Evolutionary conservation across 2,113 vertebrate species (phyloP), one percentile per base, ranked within the genome.

Genomic region (Rhabdornis inornatus): DNA sequence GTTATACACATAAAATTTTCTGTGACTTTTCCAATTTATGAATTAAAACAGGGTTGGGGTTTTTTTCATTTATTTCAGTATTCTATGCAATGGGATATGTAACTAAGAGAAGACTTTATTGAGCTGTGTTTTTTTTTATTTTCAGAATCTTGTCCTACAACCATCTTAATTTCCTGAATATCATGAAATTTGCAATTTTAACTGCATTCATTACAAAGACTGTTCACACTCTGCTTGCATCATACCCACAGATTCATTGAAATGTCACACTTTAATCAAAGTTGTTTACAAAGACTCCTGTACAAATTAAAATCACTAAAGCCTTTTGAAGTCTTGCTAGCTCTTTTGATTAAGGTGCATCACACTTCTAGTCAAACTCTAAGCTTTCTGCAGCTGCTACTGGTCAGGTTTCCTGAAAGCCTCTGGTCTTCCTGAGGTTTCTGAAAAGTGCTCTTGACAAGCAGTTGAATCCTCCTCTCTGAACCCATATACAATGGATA

Each of bases 121-220:
- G 69, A 81, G 13, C 15, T 71, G 10, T 28, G 23, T 55, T 42
- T 42, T 42, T 78, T 90, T 85, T 77, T 79, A 63, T 79, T 85
- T 92, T 17, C 69, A 84, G 40, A 82, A 45, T 78, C n/a, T 76
- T 82, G 63, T 68, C 45, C 21, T 60, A 30, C 49, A 83, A 87
- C 37, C 15, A 65, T 35, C 44, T 85, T 87, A 81, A 94, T 92
- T 95, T 97, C 87, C 95, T 94, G 69, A 69, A 65, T 75, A 57
- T 4, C 5, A 9, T 65, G 15, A 83, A 78, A 91, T 81, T 42
- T 89, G 24, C 68, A 15, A 72, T 82, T 89, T 92, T 92, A 72
- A 69, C 39, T 82, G 39, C 61, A 69, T 53, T 76, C 65, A 13
- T 53, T 69, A 53, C 50, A 45, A 80, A 50, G 15, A 45, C 33